These are phyloP conservation scores for Crioceris asparagi DNA, from an alignment of 2,888 invertebrate species.

Conservation along the genomic window DNA sequence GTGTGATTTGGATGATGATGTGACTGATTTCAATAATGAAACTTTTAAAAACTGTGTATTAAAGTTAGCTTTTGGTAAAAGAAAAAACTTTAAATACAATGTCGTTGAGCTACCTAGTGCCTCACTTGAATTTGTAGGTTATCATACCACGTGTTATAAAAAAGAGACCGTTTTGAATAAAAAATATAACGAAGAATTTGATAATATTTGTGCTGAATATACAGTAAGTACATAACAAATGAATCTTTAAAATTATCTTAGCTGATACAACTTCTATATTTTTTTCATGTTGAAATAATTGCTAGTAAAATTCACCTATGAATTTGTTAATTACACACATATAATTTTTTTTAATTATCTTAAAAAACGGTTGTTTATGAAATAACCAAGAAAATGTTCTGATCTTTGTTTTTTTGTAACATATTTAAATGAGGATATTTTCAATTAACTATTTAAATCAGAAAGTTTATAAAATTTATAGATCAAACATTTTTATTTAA, in stretches of 20 bases:
- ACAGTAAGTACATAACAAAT: slow-evolving; percentile 14
- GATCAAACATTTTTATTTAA: neutral
- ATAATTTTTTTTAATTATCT: neutral
- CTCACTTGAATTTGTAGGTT: slow-evolving; percentile 13
- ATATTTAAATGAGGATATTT: too few species aligned
- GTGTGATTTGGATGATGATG: slow-evolving; percentile 4
- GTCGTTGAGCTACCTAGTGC: slow-evolving; percentile 11
- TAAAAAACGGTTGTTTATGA: neutral
- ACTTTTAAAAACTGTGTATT: slow-evolving; percentile 10
- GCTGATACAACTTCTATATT: too few species aligned
- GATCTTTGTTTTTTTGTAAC: neutral
- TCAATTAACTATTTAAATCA: neutral
- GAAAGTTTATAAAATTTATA: neutral
- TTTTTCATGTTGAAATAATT: too few species aligned
- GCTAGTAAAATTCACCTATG: too few species aligned
- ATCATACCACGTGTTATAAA: slow-evolving; percentile 16
- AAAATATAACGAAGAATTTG: slow-evolving; percentile 16
- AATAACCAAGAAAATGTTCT: neutral
- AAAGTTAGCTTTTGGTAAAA: slow-evolving; percentile 14
- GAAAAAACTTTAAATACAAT: slow-evolving; percentile 13
- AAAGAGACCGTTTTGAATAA: slow-evolving; percentile 13
- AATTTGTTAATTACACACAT: too few species aligned
- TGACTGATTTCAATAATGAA: slow-evolving; percentile 13
- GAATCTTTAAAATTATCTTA: too few species aligned
- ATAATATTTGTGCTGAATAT: slow-evolving; percentile 12